Evolutionary conservation across 2,888 invertebrate species (phyloP).

Genomic region (Drosophila suboccidentalis): DNA sequence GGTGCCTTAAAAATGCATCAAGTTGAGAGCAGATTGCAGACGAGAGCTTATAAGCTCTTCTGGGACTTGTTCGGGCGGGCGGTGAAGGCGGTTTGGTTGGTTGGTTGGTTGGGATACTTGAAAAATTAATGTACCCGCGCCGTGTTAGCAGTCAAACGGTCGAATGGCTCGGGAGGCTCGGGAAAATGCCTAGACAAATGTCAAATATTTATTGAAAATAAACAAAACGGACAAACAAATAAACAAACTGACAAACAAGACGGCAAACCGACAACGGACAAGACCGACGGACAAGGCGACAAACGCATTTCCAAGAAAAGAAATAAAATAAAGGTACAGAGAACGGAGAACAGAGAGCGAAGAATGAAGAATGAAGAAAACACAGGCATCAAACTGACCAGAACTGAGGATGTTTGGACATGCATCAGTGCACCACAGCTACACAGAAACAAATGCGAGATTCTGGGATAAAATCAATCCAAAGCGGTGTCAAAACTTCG

Average conservation of each 20-base stretch:
- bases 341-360: slow-evolving; percentile 27
- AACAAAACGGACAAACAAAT: slow-evolving; percentile 71
- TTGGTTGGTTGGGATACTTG: slow-evolving; percentile 55
- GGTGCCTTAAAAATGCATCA: slow-evolving; percentile 46
- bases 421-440: slow-evolving; percentile 69
- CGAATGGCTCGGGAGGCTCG: slow-evolving; percentile 53
- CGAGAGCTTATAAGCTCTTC: slow-evolving; percentile 32
- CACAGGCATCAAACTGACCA: slow-evolving; percentile 73
- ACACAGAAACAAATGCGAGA: no score
- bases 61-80: slow-evolving; percentile 17
- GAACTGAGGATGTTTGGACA: slow-evolving; percentile 81
- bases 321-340: slow-evolving; percentile 64
- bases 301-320: slow-evolving; percentile 75
- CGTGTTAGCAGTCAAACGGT: slow-evolving; percentile 69
- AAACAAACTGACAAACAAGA: slow-evolving; percentile 78
- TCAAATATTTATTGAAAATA: slow-evolving; percentile 81
- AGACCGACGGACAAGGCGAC: slow-evolving; percentile 43
- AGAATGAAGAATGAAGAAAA: slow-evolving; percentile 17
- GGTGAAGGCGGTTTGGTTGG: no score
- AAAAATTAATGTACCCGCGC: slow-evolving; percentile 78
- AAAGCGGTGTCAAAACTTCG: no score
- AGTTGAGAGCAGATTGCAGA: slow-evolving; percentile 26
- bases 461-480: no score
- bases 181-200: slow-evolving; percentile 80
- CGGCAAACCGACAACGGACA: slow-evolving; percentile 38